These are phyloP conservation scores for Peromyscus californicus DNA, from an alignment of 2,113 vertebrate species.

Conservation along the genomic window DNA sequence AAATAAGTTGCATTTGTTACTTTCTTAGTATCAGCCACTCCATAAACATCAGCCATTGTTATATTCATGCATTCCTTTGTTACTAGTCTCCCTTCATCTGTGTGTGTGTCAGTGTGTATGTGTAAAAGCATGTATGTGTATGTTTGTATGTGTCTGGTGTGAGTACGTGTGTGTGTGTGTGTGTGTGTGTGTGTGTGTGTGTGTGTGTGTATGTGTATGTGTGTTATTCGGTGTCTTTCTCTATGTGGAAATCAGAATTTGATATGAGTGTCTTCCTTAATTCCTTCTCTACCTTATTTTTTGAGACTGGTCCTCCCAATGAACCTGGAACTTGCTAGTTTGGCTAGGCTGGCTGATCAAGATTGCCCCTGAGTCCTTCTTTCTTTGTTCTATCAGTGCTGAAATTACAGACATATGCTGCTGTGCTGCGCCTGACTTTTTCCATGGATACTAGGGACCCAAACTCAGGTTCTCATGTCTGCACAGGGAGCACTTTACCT, in stretches of 20 bases:
- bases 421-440: too few species aligned
- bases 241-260: background rate
- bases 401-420: too few species aligned
- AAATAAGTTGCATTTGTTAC: background rate
- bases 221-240: background rate
- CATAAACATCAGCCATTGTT: background rate
- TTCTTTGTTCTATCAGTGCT: too few species aligned
- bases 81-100: background rate
- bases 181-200: background rate
- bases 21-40: background rate
- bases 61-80: background rate
- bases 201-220: background rate
- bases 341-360: too few species aligned
- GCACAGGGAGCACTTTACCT: too few species aligned
- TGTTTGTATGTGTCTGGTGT: background rate
- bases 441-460: too few species aligned
- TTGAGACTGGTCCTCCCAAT: too few species aligned
- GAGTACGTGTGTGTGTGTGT: background rate
- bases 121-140: background rate
- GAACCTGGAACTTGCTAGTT: too few species aligned
- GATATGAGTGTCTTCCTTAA: background rate
- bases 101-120: too few species aligned
- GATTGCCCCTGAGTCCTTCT: too few species aligned
- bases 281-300: background rate
- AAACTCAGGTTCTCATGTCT: too few species aligned